Conservation (phyloP, 2,797 vertebrate species). For the Tympanoctomys barrerae region DNA sequence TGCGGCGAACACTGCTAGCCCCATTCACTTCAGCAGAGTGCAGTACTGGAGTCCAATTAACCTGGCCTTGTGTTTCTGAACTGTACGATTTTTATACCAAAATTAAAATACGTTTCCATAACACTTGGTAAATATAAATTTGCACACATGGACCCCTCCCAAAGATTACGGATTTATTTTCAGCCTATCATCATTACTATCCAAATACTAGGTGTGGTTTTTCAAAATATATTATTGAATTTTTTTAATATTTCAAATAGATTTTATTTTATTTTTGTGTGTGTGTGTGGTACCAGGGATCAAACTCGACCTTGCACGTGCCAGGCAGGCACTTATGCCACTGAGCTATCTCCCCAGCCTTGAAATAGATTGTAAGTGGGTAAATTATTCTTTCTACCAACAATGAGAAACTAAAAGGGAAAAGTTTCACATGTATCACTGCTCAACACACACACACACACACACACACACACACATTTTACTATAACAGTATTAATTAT, state of each 20-base stretch:
- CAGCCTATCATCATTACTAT: background rate
- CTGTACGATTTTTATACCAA: background rate
- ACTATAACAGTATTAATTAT: background rate
- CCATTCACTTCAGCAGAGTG: background rate
- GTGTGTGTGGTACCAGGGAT: too few species aligned
- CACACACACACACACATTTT: background rate
- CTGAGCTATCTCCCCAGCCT: too few species aligned
- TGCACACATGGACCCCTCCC: background rate
- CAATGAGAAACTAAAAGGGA: background rate
- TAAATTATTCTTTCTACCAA: background rate
- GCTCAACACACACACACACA: background rate
- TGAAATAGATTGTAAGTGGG: background rate
- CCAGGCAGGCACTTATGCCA: too few species aligned
- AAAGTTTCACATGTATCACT: background rate
- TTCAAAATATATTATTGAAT: background rate
- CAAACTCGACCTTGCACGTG: too few species aligned
- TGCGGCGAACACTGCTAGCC: background rate
- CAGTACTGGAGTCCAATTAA: background rate
- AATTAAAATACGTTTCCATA: slow-evolving; percentile 19
- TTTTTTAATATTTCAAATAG: background rate
- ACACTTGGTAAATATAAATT: background rate
- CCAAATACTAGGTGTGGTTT: background rate
- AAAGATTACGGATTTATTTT: slow-evolving; percentile 14
- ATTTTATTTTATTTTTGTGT: too few species aligned
- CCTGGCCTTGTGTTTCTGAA: background rate